Evolutionary conservation across 2,113 vertebrate species (phyloP), one percentile per base, ranked within the genome.

Genomic region (Apodemus speciosus): DNA sequence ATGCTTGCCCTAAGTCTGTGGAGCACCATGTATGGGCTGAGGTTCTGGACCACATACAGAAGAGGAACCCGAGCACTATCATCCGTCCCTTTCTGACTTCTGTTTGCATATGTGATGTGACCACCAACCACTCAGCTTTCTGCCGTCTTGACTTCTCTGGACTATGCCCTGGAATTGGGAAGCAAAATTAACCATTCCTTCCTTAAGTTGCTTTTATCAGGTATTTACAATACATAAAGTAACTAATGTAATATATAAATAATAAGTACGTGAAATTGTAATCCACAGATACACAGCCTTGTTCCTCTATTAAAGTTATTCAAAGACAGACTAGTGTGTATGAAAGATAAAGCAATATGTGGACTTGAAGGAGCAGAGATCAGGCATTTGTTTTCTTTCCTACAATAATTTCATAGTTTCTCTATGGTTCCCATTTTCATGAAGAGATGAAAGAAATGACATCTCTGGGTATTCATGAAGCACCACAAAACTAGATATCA

Each of bases 361-460:
- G 32, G 85, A 43, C 73, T 89, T 84, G 58, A n/a, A 85, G 16
- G n/a, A 71, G 73, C 66, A 16, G 73, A 71, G 25, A 79, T 64
- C 32, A 85, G 7, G 6, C 64, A 38, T 93, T 94, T 38, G 10
- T 38, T 49, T 85, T 81, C 64, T 8, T 49, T 85, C 8, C 66
- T 40, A 13, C 73, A 85, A 8, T 94, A 46, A 51, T 84, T 93
- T 85, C 62, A 18, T 79, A 38, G 43, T 86, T 94, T 93, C 51
- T 90, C 30, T 68, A 20, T 43, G 56, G 21, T 16, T 76, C 25
- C 72, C 13, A 56, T 91, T 91, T 87, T 89, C 71, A 89, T 94
- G 94, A 94, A 76, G 46, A 94, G 88, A 83, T 88, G 13, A 96
- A 90, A 83, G 62, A 83, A 77, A 76, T 40, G 15, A 0, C 40